Conservation (phyloP, 2,797 vertebrate genomes). For the Tachyglossus aculeatus region DNA sequence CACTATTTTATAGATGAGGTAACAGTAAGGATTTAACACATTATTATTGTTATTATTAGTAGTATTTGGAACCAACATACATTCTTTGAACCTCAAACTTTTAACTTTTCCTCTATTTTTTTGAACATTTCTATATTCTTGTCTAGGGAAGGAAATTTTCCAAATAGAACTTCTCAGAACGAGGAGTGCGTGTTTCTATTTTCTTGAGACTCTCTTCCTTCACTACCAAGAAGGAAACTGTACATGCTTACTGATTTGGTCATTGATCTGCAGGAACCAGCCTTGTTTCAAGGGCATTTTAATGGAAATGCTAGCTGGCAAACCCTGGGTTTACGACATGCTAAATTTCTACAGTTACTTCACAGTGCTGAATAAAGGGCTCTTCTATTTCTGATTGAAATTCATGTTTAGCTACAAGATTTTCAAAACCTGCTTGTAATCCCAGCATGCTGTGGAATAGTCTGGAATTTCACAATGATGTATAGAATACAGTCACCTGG, state of each 20-base stretch:
- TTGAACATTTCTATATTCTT: background rate
- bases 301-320: background rate
- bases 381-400: background rate
- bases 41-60: no score
- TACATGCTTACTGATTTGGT: background rate
- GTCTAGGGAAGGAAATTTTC: background rate
- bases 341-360: background rate
- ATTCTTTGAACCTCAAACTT: no score
- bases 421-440: background rate
- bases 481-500: background rate
- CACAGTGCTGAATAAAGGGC: background rate
- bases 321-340: background rate
- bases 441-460: background rate
- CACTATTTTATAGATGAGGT: no score
- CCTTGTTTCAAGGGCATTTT: background rate
- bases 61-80: no score
- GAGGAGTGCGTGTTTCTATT: background rate
- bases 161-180: background rate
- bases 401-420: background rate
- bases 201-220: background rate
- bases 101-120: no score
- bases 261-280: no score
- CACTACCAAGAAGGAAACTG: background rate
- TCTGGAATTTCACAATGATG: background rate
- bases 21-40: no score